A percentile compares a stretch with the other conserved stretches of the same genome.
Evolutionary conservation across 2,888 invertebrate species (phyloP).

Genomic region (Seladonia tumulorum): DNA sequence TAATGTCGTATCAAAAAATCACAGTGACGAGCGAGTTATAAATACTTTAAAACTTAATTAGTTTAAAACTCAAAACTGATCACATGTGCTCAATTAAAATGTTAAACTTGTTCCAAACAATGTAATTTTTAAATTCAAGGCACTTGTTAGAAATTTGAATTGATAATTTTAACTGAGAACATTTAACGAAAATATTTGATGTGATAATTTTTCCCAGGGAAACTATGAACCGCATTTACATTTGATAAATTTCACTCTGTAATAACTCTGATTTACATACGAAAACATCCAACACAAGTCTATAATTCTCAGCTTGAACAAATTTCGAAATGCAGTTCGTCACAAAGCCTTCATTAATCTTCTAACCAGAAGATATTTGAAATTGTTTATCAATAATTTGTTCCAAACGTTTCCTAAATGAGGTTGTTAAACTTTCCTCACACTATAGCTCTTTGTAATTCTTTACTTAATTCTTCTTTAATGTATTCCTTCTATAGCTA

Average conservation of each 20-base stretch:
- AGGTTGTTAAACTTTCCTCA: not conserved
- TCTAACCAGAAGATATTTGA: not conserved
- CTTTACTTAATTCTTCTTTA: not conserved
- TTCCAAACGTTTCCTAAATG: not conserved
- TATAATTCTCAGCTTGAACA: not conserved
- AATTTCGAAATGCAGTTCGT: not conserved
- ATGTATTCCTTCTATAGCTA: not conserved
- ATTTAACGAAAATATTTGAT: not conserved
- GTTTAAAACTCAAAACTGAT: not conserved
- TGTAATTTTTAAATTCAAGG: not conserved
- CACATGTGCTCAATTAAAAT: not conserved
- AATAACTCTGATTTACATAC: not conserved
- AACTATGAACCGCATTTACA: not conserved
- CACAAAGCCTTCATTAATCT: not conserved
- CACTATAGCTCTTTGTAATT: not conserved
- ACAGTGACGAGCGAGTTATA: not conserved
- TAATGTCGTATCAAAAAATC: not conserved
- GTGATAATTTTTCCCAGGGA: not conserved
- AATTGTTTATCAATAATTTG: not conserved
- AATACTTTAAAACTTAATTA: too few species aligned
- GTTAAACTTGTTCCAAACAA: not conserved
- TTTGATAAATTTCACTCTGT: not conserved
- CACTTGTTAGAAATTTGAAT: not conserved
- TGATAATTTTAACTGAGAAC: not conserved
- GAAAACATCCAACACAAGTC: not conserved